A percentile compares a stretch with the other conserved stretches of the same genome.
phyloP scores from a whole-genome alignment of 2,797 vertebrate species.

The Gallinago solitaria region DNA sequence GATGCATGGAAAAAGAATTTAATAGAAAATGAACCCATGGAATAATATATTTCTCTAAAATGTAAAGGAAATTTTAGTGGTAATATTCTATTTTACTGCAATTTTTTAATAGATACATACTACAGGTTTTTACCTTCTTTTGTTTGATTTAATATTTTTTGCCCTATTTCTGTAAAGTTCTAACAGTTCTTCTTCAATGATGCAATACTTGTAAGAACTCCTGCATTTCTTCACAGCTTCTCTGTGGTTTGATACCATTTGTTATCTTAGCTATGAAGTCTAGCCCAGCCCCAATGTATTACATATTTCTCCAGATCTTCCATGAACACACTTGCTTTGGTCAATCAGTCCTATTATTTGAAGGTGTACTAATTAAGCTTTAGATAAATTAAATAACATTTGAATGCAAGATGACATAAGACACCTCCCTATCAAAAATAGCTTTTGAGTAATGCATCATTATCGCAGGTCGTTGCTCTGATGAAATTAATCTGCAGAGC shows the following conservation, averaged over 20 bases:
- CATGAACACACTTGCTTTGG: background rate
- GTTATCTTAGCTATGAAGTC: background rate
- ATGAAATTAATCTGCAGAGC: conserved; percentile 75
- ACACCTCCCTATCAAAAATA: conserved; percentile 59
- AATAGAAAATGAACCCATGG: background rate
- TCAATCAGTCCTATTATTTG: background rate
- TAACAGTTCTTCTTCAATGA: background rate
- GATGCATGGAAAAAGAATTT: background rate
- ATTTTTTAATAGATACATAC: background rate
- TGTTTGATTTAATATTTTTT: background rate
- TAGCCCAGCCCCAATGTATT: background rate
- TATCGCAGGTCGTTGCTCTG: conserved; percentile 47
- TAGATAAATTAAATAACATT: conserved; percentile 22
- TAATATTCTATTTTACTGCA: background rate
- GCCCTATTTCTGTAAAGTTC: background rate
- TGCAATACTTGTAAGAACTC: background rate
- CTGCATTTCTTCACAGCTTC: background rate
- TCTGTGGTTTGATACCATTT: background rate
- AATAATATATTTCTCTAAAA: background rate
- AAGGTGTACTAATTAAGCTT: background rate
- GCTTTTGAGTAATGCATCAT: conserved; percentile 58
- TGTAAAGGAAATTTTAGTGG: background rate
- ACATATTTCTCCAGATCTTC: background rate
- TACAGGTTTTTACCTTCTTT: background rate
- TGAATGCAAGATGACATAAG: conserved; percentile 28